Conservation (phyloP, 30 jellyfish, hydroid and myxozoan genomes). For the Sanderia malayensis region DNA sequence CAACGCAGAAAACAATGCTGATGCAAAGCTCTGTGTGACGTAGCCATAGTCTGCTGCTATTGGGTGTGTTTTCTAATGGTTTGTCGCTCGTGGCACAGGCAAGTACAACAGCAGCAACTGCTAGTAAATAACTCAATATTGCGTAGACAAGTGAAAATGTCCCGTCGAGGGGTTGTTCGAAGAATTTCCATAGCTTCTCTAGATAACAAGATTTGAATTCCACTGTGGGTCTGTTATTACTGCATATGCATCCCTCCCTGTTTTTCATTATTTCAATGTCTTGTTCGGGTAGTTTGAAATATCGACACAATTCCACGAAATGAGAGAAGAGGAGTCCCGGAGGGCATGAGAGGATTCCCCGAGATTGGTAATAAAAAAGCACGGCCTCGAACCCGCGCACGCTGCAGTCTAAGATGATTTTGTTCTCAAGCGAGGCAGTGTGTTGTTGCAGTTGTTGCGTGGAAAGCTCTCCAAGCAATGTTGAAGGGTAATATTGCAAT, state of each 20-base stretch:
- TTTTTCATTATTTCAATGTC: conserved; percentile 31
- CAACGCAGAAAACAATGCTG: conserved; percentile 20
- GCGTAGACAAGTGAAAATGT: neutral
- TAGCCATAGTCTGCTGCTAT: neutral
- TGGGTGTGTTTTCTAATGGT: neutral
- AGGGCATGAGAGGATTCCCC: conserved; percentile 43
- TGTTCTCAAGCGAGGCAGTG: neutral
- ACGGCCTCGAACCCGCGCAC: conserved; percentile 56
- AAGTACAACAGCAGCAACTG: neutral
- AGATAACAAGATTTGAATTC: neutral
- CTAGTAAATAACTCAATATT: neutral
- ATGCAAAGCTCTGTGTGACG: neutral
- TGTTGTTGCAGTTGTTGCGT: neutral
- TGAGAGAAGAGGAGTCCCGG: conserved; percentile 5
- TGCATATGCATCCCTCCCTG: conserved; percentile 26
- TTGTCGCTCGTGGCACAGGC: conserved; percentile 8
- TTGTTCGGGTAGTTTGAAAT: conserved; percentile 29
- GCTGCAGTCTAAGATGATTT: conserved; percentile 32
- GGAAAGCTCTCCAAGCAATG: conserved; percentile 26
- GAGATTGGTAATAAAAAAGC: conserved; percentile 53
- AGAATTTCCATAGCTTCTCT: neutral
- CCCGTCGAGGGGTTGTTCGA: neutral
- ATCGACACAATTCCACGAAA: conserved; percentile 51
- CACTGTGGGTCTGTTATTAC: neutral
- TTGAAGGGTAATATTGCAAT: conserved; percentile 41